These are phyloP conservation scores for Alviniconcha strummeri DNA, from an alignment of 2,888 invertebrate species.

Conservation along the genomic window DNA sequence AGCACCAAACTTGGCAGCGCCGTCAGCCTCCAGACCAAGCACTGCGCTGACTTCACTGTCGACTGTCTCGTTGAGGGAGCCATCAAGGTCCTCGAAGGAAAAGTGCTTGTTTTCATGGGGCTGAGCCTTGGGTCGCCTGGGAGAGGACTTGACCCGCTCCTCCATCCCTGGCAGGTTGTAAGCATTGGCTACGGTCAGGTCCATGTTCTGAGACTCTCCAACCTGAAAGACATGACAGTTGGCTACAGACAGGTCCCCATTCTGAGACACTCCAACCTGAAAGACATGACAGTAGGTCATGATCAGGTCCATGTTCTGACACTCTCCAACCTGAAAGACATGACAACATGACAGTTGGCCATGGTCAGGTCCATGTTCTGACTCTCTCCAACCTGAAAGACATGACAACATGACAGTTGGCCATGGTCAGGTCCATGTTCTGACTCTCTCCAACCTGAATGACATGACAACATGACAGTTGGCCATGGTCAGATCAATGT, in stretches of 20 bases:
- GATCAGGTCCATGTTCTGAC: conserved; percentile 56
- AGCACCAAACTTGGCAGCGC: conserved; percentile 46
- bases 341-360: conserved; percentile 40
- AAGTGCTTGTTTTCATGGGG: conserved; percentile 43
- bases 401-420: neutral
- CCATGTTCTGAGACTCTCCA: conserved; percentile 49
- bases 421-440: too few relatives aligned
- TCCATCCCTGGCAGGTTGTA: conserved; percentile 52
- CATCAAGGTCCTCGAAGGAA: conserved; percentile 60
- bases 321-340: conserved; percentile 33
- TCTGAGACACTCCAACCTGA: conserved; percentile 41
- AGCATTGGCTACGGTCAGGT: conserved; percentile 60
- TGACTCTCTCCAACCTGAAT: too few relatives aligned
- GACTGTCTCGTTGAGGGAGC: conserved; percentile 54
- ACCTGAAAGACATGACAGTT: conserved; percentile 36
- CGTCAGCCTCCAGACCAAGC: conserved; percentile 44
- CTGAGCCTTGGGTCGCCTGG: conserved; percentile 27
- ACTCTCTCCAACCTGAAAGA: conserved; percentile 32
- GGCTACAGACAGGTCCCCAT: conserved; percentile 59
- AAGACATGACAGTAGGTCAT: conserved; percentile 46
- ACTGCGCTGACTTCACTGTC: conserved; percentile 61
- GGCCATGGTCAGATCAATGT: too few relatives aligned
- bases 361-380: conserved; percentile 60
- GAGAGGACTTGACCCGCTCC: conserved; percentile 33
- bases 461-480: too few relatives aligned